Evolutionary conservation across 1,140 invertebrate species (phyloP).

Genomic region (Micrasema minimum): DNA sequence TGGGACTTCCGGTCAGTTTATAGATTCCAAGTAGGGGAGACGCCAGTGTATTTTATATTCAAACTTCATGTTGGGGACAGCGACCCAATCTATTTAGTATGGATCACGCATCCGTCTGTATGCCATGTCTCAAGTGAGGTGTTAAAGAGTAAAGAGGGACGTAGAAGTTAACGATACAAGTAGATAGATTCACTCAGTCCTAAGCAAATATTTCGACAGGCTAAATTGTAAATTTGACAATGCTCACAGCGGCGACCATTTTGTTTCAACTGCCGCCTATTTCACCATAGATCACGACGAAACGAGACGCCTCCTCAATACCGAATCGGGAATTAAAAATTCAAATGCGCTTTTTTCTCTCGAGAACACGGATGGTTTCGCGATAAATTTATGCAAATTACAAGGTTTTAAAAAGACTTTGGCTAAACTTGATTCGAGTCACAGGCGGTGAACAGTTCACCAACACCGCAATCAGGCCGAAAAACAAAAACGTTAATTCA

Average conservation of each 20-base stretch:
- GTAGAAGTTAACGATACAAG: slow-evolving; percentile 35
- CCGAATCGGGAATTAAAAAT: slow-evolving; percentile 38
- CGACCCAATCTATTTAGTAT: slow-evolving; percentile 51
- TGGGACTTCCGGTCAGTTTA: slow-evolving; percentile 47
- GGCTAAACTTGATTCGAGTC: slow-evolving; percentile 46
- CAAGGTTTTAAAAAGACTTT: slow-evolving; percentile 44
- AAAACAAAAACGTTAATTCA: slow-evolving; percentile 55
- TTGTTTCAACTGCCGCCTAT: slow-evolving; percentile 40
- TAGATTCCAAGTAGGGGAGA: slow-evolving; percentile 18
- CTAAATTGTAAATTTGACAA: slow-evolving; percentile 42
- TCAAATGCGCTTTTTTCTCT: slow-evolving; percentile 35
- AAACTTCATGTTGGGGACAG: slow-evolving; percentile 39
- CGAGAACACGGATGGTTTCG: slow-evolving; percentile 32
- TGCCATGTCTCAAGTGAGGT: slow-evolving; percentile 50
- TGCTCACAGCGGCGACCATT: slow-evolving; percentile 22
- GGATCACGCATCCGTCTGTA: slow-evolving; percentile 43
- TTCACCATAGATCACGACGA: slow-evolving; percentile 3
- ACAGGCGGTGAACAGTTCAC: slow-evolving; percentile 38
- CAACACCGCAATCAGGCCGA: slow-evolving; percentile 52
- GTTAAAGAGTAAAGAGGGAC: slow-evolving; percentile 53
- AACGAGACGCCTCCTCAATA: slow-evolving; percentile 31
- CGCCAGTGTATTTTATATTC: slow-evolving; percentile 49
- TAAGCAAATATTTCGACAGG: slow-evolving; percentile 43
- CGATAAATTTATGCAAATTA: slow-evolving; percentile 52
- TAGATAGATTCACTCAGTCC: slow-evolving; percentile 36